A percentile compares a stretch with the other conserved stretches of the same genome.
These are phyloP conservation scores for Cryptomyrus ogoouensis DNA, from an alignment of 2,113 vertebrate genomes.

Conservation along the genomic window DNA sequence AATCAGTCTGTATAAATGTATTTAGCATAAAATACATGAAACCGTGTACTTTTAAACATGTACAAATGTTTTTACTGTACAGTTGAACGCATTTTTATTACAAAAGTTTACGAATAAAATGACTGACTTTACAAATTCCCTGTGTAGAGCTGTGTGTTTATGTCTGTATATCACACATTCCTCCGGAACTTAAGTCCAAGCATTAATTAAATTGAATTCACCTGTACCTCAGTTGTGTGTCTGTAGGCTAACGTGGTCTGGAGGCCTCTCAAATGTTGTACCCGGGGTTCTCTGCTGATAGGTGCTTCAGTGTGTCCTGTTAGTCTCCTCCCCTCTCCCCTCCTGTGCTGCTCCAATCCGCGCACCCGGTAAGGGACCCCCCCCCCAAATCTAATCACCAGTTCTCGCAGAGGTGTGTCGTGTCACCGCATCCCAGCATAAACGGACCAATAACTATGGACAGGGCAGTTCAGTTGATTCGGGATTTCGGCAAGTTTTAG, in stretches of 20 bases:
- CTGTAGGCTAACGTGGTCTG: not conserved
- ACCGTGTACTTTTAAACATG: slow-evolving; percentile 62
- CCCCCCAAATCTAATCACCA: no score
- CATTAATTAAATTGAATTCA: not conserved
- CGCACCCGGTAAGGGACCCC: not conserved
- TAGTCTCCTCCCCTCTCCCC: not conserved
- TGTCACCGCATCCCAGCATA: not conserved
- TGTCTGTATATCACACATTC: not conserved
- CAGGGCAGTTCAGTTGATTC: not conserved
- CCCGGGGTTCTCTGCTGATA: not conserved
- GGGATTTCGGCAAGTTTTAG: no score
- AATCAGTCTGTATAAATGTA: slow-evolving; percentile 50
- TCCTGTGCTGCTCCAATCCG: not conserved
- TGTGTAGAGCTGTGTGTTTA: not conserved
- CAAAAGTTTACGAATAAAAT: slow-evolving; percentile 71
- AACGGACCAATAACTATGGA: not conserved
- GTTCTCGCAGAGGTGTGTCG: no score
- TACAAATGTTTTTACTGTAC: slow-evolving; percentile 62
- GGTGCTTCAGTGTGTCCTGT: not conserved
- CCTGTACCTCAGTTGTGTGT: not conserved
- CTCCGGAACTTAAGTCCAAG: not conserved
- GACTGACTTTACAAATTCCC: slow-evolving; percentile 54
- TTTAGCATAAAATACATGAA: slow-evolving; percentile 72
- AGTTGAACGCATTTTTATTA: slow-evolving; percentile 72
- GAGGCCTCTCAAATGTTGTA: not conserved